Conservation (phyloP, 1,140 invertebrate species). For the Aphelinus atriplicis region DNA sequence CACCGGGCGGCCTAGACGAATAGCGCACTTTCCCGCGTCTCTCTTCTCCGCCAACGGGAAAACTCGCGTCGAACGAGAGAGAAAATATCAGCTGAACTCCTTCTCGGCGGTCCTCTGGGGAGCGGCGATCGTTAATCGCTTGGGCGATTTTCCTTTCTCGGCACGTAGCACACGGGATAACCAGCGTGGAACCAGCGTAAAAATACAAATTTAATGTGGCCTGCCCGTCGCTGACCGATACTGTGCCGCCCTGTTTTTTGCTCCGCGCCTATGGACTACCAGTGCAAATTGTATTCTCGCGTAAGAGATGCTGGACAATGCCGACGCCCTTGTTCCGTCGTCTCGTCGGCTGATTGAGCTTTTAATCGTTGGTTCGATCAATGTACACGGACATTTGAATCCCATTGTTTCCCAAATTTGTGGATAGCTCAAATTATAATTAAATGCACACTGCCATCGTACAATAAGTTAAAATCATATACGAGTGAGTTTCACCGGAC, state of each 20-base stretch:
- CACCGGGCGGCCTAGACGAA: constrained; percentile 40
- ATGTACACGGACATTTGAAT: no score
- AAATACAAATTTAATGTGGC: constrained; percentile 68
- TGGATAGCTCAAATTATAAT: no score
- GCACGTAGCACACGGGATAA: constrained; percentile 62
- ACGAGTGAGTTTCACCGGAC: no score
- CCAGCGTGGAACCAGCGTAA: constrained; percentile 68
- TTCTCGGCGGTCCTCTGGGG: constrained; percentile 52
- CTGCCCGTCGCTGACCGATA: constrained; percentile 37
- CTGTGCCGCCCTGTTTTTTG: constrained; percentile 1
- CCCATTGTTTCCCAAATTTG: neutral
- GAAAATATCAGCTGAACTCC: constrained; percentile 38
- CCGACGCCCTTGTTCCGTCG: no score
- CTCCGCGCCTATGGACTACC: neutral
- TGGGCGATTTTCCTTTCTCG: constrained; percentile 63
- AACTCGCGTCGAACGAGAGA: constrained; percentile 31
- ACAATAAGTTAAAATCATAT: no score
- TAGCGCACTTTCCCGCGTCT: constrained; percentile 28
- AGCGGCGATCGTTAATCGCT: constrained; percentile 66
- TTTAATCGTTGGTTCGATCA: no score
- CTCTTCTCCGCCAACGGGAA: constrained; percentile 18
- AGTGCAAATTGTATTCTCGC: constrained; percentile 20
- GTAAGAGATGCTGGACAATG: neutral
- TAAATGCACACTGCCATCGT: no score
- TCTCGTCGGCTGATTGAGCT: no score